phyloP scores from a whole-genome alignment of 1,140 invertebrate genomes.

The Lepidurus arcticus region DNA sequence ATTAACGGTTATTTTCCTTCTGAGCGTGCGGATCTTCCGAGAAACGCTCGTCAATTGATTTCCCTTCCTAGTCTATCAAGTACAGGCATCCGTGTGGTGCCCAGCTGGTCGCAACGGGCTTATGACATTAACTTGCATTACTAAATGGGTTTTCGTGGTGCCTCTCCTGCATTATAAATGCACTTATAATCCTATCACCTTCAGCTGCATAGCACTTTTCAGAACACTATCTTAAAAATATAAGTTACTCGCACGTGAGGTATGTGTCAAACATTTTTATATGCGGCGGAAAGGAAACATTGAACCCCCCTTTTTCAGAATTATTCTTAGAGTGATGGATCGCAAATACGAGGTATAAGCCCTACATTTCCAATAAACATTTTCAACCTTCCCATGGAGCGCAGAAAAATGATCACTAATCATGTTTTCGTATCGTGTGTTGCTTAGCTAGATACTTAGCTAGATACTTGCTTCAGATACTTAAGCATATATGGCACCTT shows the following conservation, averaged over 20 bases:
- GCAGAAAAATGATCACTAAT: no score
- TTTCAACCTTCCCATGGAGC: no score
- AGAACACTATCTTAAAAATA: neutral
- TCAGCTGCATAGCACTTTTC: neutral
- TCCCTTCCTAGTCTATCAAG: conserved; percentile 2
- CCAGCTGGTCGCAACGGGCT: conserved; percentile 1
- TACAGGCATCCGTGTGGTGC: neutral
- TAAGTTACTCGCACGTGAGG: neutral
- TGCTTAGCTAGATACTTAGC: no score
- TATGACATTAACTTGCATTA: conserved; percentile 20
- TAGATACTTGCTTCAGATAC: no score
- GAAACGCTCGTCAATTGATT: conserved; percentile 12
- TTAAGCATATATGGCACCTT: no score
- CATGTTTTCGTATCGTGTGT: no score
- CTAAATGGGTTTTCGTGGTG: conserved; percentile 9
- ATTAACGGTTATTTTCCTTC: neutral
- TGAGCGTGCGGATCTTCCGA: neutral
- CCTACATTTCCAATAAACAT: no score
- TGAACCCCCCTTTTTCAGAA: no score
- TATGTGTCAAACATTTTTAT: neutral
- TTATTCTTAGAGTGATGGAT: no score
- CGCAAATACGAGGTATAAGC: no score
- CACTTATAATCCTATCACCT: conserved; percentile 10
- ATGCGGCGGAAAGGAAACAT: no score
- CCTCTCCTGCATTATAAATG: conserved; percentile 9